Evolutionary conservation across 2,797 vertebrate genomes (phyloP).

Genomic region (Anisognathus igniventris): DNA sequence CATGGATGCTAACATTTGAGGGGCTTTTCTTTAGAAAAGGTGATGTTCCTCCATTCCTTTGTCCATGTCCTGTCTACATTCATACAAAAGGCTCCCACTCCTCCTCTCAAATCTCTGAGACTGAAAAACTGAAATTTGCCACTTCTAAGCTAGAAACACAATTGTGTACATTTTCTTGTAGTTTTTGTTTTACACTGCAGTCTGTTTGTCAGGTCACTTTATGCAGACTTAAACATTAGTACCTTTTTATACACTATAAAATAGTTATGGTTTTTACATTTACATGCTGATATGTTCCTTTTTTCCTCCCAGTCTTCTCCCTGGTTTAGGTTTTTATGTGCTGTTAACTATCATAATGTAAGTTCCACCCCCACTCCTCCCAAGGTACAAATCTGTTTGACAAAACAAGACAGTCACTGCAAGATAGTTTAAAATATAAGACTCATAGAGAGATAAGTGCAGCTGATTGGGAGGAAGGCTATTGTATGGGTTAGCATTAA

Average conservation of each 20-base stretch:
- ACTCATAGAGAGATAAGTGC: neutral
- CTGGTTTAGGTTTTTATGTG: neutral
- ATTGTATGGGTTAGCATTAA: neutral
- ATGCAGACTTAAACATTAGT: neutral
- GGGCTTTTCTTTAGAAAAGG: neutral
- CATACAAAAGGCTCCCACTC: neutral
- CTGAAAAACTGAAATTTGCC: neutral
- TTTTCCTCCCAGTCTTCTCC: neutral
- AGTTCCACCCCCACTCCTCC: too few relatives aligned
- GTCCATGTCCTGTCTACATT: neutral
- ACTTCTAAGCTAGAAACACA: neutral
- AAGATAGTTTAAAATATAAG: neutral
- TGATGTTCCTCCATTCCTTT: neutral
- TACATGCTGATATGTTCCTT: neutral
- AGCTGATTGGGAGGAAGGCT: neutral
- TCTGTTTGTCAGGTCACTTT: neutral
- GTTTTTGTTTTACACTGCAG: neutral
- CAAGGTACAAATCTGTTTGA: neutral
- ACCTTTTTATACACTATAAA: neutral
- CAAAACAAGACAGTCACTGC: neutral
- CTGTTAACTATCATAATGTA: neutral
- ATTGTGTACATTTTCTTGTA: neutral
- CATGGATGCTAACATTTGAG: neutral
- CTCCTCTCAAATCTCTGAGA: neutral
- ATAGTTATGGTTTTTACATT: accelerated